Base-by-base conservation (phyloP, 2,113 vertebrate species). In the Triplophysa dalaica region DNA sequence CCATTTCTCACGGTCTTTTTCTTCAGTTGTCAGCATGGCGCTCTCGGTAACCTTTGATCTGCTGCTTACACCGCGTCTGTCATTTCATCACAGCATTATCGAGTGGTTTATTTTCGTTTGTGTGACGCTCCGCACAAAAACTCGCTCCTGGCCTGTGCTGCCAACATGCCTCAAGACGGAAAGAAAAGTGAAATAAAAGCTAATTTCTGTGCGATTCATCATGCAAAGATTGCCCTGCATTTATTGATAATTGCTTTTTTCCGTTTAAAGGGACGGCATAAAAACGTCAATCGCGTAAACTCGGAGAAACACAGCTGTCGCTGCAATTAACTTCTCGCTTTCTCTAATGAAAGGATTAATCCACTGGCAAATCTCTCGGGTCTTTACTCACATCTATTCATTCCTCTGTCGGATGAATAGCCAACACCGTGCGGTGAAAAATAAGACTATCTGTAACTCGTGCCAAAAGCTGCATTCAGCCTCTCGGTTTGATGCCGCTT, bases 241-340 rank as follows among this genome's bases (percentile, higher is more conserved):
- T 93, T 93, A 92, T 93, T 92, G 91, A 93, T 93, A 93, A 93
- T 93, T 92, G 90, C 90, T 87, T 93, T 93, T 93, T 91, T 92
- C 88, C 87, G 87, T 89, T 92, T 88, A 87, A 91, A 90, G 88
- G 86, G 86, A 87, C 38, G 85, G 79, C 67, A 88, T 87, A 81
- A 87, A 89, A 89, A 85, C 85, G 82, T 86, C 90, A 87, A 86
- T 88, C 78, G 88, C 88, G 90, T 91, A 92, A 93, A 92, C 91
- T 91, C 86, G 77, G 75, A 90, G 91, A 87, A 88, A 89, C 88
- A 91, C 92, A 93, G 91, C 92, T 93, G 92, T 91, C 89, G 90
- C 89, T 89, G 91, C 91, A 93, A 93, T 93, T 93, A 93, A 91
- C 90, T 91, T 91, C 91, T 92, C 88, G 89, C 90, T 91, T 90